These are phyloP conservation scores for Cephonodes hylas DNA, from an alignment of 2,888 invertebrate species.

Conservation along the genomic window DNA sequence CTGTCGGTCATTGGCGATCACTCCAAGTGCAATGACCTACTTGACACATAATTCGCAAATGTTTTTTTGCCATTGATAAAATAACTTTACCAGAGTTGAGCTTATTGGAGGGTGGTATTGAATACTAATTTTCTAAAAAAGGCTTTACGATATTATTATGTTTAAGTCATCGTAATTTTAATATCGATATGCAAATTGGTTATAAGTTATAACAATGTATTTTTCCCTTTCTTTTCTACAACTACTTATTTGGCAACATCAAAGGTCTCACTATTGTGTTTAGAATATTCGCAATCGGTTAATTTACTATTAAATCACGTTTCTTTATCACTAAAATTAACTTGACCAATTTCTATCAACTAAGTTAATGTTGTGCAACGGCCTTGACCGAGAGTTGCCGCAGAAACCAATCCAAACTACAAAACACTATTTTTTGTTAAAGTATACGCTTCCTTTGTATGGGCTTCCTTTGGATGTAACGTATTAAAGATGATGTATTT, in stretches of 20 bases:
- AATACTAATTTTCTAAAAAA: no score
- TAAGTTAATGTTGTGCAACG: conserved; percentile 1
- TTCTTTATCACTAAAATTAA: background rate
- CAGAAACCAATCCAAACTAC: background rate
- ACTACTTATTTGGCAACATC: no score
- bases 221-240: no score
- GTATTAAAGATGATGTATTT: no score
- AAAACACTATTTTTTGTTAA: background rate
- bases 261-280: background rate
- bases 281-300: background rate
- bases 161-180: no score
- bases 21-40: conserved; percentile 52
- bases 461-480: no score
- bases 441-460: background rate
- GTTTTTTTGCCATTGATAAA: background rate
- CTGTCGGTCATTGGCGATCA: conserved; percentile 28
- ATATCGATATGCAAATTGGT: no score
- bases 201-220: background rate
- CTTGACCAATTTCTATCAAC: background rate
- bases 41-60: conserved; percentile 11
- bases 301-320: background rate
- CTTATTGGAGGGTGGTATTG: no score
- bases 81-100: background rate
- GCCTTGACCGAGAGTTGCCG: background rate
- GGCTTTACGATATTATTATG: no score